Evolutionary conservation across 2,888 invertebrate genomes (phyloP), one percentile per base, ranked within the genome.

Genomic region (Cosmia trapezina): DNA sequence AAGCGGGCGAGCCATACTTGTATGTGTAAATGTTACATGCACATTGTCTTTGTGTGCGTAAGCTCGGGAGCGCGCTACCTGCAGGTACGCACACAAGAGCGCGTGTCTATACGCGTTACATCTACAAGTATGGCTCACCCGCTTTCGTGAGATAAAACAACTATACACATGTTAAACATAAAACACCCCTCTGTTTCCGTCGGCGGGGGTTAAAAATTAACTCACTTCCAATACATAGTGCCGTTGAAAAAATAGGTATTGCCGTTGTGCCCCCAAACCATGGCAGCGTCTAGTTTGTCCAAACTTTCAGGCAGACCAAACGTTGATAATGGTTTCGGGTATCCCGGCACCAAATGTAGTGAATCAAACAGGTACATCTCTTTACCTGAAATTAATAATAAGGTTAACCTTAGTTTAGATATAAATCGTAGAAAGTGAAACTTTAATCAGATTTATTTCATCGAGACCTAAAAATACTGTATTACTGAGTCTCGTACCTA

Each of bases 251-350:
- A 97, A 93, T 99, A 99, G 0, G 99, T 99, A 90, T 98, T 98
- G 82, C 98, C 97, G 91, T 99, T 99, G 94, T 99, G 98, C 7
- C 99, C 98, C 99, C 99, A 99, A 53, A 99, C 97, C 97, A 98
- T 98, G 9, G 98, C 98, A 0, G 98, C 99, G 91, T 99, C 99
- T 53, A 99, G 97, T 89, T 98, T 98, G 37, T 98, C 97, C 57
- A 99, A 93, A 62, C 97, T 96, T 1, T 93, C 91, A 0, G 99
- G 98, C 66, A 99, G 95, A 2, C 99, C 99, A 19, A 99, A 96
- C 57, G 97, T 95, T 12, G 97, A 97, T 71, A 99, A 92, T 0
- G 98, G 97, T 89, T 97, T 97, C 0, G 98, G 98, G 93, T 98
- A 98, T 53, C 98, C 98, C 3, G 95, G 92, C 74, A 97, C 96